Evolutionary conservation across 1,140 invertebrate species (phyloP).

Genomic region (Papilio helenus): DNA sequence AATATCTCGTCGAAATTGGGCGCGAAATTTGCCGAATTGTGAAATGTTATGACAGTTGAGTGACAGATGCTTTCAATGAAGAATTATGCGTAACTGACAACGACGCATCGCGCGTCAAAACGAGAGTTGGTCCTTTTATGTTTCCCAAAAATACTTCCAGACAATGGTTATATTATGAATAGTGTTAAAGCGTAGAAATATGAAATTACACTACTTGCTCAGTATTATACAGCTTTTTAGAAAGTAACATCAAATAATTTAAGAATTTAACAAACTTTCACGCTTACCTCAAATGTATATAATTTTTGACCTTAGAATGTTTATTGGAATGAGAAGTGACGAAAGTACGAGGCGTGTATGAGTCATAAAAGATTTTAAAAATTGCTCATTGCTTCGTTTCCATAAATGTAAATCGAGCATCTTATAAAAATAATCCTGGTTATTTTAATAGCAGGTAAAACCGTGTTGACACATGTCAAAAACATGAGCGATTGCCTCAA

Average conservation of each 20-base stretch:
- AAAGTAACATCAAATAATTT: neutral
- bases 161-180: slow-evolving; percentile 31
- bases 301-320: neutral
- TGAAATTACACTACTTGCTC: neutral
- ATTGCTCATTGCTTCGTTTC: neutral
- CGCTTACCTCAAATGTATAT: too few relatives aligned
- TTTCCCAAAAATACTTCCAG: neutral
- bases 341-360: neutral
- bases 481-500: slow-evolving; percentile 61
- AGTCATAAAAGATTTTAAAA: neutral
- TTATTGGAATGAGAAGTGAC: neutral
- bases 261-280: neutral
- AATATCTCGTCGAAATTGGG: slow-evolving; percentile 64
- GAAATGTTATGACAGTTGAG: slow-evolving; percentile 77
- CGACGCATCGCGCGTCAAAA: slow-evolving; percentile 50
- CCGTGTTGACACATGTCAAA: slow-evolving; percentile 54
- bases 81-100: slow-evolving; percentile 68
- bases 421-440: neutral
- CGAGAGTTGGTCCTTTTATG: slow-evolving; percentile 22
- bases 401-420: neutral
- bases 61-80: slow-evolving; percentile 78
- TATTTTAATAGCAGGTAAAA: slow-evolving; percentile 33
- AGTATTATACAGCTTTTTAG: neutral
- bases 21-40: slow-evolving; percentile 56
- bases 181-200: slow-evolving; percentile 26